A percentile compares a stretch with the other conserved stretches of the same genome.
Evolutionary conservation across 2,113 vertebrate genomes (phyloP).

Genomic region (Pogona vitticeps): DNA sequence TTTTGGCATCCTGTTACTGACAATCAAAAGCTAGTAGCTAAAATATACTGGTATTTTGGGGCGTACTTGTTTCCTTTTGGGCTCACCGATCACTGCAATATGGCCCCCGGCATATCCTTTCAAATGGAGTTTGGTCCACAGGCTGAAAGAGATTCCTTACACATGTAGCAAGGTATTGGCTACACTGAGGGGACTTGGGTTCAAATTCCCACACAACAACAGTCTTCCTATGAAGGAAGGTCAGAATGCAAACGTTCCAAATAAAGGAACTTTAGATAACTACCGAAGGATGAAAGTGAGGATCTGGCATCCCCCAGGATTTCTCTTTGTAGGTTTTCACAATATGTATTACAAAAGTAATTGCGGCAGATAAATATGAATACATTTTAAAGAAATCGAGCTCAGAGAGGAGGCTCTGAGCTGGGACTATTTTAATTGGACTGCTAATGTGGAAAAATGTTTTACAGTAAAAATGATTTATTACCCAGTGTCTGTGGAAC

Average conservation of each 20-base stretch:
- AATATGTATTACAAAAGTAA: not conserved
- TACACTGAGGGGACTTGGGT: too few species aligned
- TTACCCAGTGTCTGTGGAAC: conserved; percentile 98
- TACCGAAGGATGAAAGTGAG: not conserved
- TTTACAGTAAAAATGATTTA: conserved; percentile 36
- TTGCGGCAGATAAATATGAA: too few species aligned
- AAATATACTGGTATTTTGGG: too few species aligned
- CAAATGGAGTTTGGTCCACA: too few species aligned
- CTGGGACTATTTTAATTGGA: not conserved
- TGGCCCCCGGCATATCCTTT: too few species aligned
- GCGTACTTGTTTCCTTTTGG: too few species aligned
- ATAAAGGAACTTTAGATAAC: not conserved
- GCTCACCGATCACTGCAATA: too few species aligned
- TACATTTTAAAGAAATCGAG: not conserved
- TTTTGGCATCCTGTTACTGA: too few species aligned
- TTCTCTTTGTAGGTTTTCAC: conserved; percentile 5
- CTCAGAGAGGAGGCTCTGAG: not conserved
- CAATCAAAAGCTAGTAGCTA: too few species aligned
- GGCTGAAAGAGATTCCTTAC: too few species aligned
- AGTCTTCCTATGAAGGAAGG: not conserved
- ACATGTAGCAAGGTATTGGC: too few species aligned
- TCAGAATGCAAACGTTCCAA: not conserved
- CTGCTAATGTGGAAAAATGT: not conserved
- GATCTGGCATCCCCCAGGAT: not conserved
- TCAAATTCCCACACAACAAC: too few species aligned